phyloP scores from a whole-genome alignment of 1,140 invertebrate genomes.

The Latrodectus geometricus region DNA sequence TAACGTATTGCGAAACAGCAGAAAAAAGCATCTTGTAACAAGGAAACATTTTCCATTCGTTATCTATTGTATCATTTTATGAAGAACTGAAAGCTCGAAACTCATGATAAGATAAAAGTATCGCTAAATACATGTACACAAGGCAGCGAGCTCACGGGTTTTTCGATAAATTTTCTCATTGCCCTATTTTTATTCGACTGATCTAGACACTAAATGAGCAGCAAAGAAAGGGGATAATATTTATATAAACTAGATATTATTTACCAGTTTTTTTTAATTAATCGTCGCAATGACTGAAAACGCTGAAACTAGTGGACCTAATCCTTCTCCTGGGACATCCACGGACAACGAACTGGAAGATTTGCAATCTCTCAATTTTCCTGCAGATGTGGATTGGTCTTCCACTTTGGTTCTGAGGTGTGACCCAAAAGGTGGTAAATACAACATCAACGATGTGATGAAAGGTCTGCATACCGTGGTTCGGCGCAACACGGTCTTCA shows the following conservation, averaged over 20 bases:
- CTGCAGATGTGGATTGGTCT: slow-evolving; percentile 38
- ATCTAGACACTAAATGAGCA: neutral
- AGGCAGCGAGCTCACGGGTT: neutral
- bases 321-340: neutral
- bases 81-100: neutral
- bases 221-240: neutral
- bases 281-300: slow-evolving; percentile 3
- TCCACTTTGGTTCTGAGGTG: slow-evolving; percentile 33
- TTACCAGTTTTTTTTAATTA: neutral
- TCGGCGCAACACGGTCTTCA: slow-evolving; percentile 28
- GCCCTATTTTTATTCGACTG: neutral
- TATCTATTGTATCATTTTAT: neutral
- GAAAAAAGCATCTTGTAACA: neutral
- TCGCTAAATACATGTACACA: neutral
- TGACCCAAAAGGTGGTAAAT: slow-evolving; percentile 15
- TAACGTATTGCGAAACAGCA: neutral
- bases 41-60: neutral
- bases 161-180: neutral
- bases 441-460: slow-evolving; percentile 35
- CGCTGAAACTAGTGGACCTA: neutral
- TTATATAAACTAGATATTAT: neutral
- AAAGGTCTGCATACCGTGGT: slow-evolving; percentile 8
- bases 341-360: slow-evolving; percentile 9
- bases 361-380: slow-evolving; percentile 26
- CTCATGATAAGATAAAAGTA: neutral